Evolutionary conservation across 2,888 invertebrate species (phyloP).

Genomic region (Dioctria linearis): DNA sequence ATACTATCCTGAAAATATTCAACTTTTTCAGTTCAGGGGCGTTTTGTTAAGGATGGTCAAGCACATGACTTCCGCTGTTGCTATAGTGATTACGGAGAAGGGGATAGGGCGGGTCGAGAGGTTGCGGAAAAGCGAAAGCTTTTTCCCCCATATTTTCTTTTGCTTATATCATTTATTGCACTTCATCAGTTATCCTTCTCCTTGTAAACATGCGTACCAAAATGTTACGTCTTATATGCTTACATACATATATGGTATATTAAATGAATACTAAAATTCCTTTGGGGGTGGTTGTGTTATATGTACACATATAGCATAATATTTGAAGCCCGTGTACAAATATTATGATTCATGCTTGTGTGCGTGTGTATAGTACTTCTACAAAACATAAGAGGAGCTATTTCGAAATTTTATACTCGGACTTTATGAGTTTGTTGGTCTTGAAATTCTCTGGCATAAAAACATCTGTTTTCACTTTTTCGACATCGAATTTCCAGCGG

Average conservation of each 20-base stretch:
- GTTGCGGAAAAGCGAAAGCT: constrained; percentile 45
- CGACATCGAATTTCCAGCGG: constrained; percentile 16
- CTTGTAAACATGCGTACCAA: constrained; percentile 43
- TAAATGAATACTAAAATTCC: neutral
- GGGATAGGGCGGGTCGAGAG: constrained; percentile 30
- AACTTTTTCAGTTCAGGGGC: constrained; percentile 6
- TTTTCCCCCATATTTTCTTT: constrained; percentile 21
- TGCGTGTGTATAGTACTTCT: too few relatives aligned
- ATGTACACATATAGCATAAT: too few relatives aligned
- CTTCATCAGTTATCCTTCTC: constrained; percentile 3
- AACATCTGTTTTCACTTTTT: constrained; percentile 51
- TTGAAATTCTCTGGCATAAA: constrained; percentile 54
- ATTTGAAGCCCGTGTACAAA: too few relatives aligned
- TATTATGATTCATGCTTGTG: too few relatives aligned
- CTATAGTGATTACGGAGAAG: constrained; percentile 48
- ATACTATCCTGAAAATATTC: neutral
- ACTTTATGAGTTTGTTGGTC: constrained; percentile 56
- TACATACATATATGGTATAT: neutral
- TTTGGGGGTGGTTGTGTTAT: neutral
- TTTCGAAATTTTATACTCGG: constrained; percentile 37
- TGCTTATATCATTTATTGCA: neutral
- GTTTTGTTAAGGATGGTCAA: constrained; percentile 55
- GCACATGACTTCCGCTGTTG: constrained; percentile 57
- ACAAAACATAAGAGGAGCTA: neutral
- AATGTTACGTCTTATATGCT: neutral